phyloP scores from a whole-genome alignment of 2,113 vertebrate species.

The Megaceryle maxima region DNA sequence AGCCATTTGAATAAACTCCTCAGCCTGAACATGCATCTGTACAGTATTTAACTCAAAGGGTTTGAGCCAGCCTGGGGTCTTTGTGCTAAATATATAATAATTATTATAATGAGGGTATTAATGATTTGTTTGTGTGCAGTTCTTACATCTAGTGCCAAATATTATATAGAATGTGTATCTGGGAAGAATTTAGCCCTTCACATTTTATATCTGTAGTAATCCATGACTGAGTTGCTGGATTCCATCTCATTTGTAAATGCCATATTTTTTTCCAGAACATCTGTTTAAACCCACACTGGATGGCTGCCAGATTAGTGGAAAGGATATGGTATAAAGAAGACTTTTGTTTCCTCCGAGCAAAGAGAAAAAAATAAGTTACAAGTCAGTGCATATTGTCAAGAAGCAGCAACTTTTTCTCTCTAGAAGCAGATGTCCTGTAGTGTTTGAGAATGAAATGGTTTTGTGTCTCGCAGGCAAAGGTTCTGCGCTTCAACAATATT shows the following conservation, averaged over 20 bases:
- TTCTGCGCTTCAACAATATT: constrained; percentile 63
- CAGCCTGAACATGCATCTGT: constrained; percentile 46
- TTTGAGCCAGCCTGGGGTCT: constrained; percentile 56
- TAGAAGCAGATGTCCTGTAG: constrained; percentile 69
- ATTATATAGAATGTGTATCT: constrained; percentile 35
- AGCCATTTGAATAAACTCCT: constrained; percentile 23
- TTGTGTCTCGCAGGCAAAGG: constrained; percentile 67
- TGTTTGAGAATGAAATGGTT: constrained; percentile 69
- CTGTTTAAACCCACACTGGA: constrained; percentile 68
- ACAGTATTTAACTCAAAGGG: not conserved
- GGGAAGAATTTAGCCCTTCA: constrained; percentile 55
- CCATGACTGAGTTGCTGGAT: constrained; percentile 64
- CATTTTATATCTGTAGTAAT: constrained; percentile 68
- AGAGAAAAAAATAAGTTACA: constrained; percentile 61
- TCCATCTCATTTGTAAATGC: constrained; percentile 64
- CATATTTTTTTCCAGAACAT: constrained; percentile 70
- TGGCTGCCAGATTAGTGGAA: constrained; percentile 64
- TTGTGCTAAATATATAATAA: constrained; percentile 65
- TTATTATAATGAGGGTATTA: constrained; percentile 63
- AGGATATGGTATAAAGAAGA: constrained; percentile 66
- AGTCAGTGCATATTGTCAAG: constrained; percentile 48
- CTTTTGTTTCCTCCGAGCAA: constrained; percentile 63
- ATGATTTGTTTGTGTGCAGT: constrained; percentile 62
- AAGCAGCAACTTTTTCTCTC: constrained; percentile 59
- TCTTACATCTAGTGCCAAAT: constrained; percentile 62